These are phyloP conservation scores for Isoperla grammatica DNA, from an alignment of 2,888 invertebrate genomes.

Conservation along the genomic window DNA sequence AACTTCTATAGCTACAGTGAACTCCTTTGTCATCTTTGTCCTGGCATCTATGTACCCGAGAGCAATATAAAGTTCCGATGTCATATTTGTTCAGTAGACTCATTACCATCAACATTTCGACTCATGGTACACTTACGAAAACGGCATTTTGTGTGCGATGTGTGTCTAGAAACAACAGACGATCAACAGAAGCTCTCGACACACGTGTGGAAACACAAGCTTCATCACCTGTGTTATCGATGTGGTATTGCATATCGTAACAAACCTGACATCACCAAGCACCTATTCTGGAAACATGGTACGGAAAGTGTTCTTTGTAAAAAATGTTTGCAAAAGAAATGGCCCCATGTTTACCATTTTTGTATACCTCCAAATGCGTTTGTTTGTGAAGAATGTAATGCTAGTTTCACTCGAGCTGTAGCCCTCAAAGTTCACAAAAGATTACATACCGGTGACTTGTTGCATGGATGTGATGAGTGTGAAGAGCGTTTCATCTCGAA, in stretches of 20 bases:
- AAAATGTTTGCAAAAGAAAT: conserved; percentile 80
- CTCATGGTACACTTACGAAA: conserved; percentile 84
- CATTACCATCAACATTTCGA: conserved; percentile 79
- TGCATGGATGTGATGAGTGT: conserved; percentile 71
- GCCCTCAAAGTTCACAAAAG: conserved; percentile 79
- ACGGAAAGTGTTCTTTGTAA: conserved; percentile 83
- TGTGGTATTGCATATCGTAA: conserved; percentile 85
- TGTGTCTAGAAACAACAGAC: conserved; percentile 75
- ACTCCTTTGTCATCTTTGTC: conserved; percentile 79
- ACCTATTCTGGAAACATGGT: conserved; percentile 89
- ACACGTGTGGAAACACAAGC: conserved; percentile 87
- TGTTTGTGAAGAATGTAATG: conserved; percentile 73
- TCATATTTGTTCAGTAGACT: conserved; percentile 70
- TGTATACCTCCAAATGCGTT: conserved; percentile 76
- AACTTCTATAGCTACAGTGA: conserved; percentile 86
- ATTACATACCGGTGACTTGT: conserved; percentile 63
- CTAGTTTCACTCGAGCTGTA: conserved; percentile 68
- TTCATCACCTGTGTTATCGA: conserved; percentile 79
- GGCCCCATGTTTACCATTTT: conserved; percentile 89
- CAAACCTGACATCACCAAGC: conserved; percentile 82
- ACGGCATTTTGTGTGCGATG: conserved; percentile 79
- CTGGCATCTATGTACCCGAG: conserved; percentile 60
- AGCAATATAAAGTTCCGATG: conserved; percentile 69
- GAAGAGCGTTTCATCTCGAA: conserved; percentile 74
- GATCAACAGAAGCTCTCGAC: conserved; percentile 75